A percentile compares a stretch with the other conserved stretches of the same genome.
Evolutionary conservation across 2,113 vertebrate species (phyloP).

Genomic region (Pyxicephalus adspersus): DNA sequence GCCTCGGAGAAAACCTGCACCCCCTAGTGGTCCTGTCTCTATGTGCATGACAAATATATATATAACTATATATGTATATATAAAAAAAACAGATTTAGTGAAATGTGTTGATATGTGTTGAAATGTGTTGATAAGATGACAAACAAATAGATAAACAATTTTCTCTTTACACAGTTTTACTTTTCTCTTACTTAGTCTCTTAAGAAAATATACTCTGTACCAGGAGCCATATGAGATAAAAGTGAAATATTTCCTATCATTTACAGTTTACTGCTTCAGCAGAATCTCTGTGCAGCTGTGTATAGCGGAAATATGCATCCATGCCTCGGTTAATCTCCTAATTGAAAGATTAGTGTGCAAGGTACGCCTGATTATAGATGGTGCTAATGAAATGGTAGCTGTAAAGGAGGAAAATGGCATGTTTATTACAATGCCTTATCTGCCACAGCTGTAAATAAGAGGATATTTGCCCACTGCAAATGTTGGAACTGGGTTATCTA

Average conservation of each 20-base stretch:
- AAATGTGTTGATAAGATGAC: neutral
- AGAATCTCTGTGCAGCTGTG: slow-evolving; percentile 7
- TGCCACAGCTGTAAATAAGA: slow-evolving; percentile 33
- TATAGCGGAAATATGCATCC: neutral
- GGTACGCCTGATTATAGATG: neutral
- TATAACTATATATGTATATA: no score
- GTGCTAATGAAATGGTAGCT: slow-evolving; percentile 1
- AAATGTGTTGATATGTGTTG: no score
- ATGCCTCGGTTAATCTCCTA: fast-evolving
- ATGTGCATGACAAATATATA: no score
- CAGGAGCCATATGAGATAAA: slow-evolving; percentile 32
- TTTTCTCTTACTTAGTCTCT: neutral
- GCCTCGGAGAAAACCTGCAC: no score
- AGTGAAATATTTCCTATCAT: slow-evolving; percentile 26
- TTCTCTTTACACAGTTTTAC: slow-evolving; percentile 7
- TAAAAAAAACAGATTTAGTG: no score
- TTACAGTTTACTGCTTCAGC: slow-evolving; percentile 52
- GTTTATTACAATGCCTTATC: slow-evolving; percentile 41
- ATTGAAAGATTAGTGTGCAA: neutral
- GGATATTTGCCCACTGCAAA: slow-evolving; percentile 25
- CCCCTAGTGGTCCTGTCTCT: no score
- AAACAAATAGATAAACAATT: no score
- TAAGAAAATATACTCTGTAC: slow-evolving; percentile 5
- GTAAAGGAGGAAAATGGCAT: slow-evolving; percentile 32
- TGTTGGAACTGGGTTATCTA: neutral